These are phyloP conservation scores for Acleris sparsana DNA, from an alignment of 2,888 invertebrate genomes.

Conservation along the genomic window DNA sequence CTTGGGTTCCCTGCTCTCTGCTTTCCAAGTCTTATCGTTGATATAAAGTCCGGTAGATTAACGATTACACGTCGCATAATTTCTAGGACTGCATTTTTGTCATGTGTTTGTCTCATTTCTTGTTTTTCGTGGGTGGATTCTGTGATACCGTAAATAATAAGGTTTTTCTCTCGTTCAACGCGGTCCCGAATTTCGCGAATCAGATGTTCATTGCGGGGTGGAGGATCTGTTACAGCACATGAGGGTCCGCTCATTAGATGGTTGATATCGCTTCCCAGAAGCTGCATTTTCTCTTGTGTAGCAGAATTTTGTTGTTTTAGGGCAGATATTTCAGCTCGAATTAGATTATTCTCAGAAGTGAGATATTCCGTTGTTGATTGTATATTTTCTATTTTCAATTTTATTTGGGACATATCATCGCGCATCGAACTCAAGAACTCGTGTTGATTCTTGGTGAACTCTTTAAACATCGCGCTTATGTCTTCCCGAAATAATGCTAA, in stretches of 20 bases:
- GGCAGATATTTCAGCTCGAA: not conserved
- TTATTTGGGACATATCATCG: constrained; percentile 7
- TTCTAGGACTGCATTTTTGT: too few relatives aligned
- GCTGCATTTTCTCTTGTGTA: not conserved
- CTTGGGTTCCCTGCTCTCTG: too few relatives aligned
- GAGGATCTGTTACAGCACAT: not conserved
- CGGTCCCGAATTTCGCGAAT: constrained; percentile 5
- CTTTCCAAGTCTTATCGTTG: too few relatives aligned
- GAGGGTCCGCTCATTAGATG: not conserved
- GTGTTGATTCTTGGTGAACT: too few relatives aligned
- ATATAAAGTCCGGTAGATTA: too few relatives aligned
- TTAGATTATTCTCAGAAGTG: not conserved
- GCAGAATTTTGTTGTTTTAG: not conserved
- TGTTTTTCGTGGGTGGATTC: not conserved
- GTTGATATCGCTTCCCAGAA: not conserved
- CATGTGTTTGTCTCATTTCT: not conserved
- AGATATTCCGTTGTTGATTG: constrained; percentile 8
- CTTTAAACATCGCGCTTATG: too few relatives aligned
- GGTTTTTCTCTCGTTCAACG: constrained; percentile 1
- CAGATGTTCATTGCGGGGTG: not conserved
- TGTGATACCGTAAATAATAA: constrained; percentile 2
- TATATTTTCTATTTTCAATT: constrained; percentile 1
- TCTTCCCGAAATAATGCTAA: too few relatives aligned
- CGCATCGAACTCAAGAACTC: not conserved
- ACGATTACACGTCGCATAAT: too few relatives aligned